Evolutionary conservation across 2,888 invertebrate genomes (phyloP).

Genomic region (Parnassius glacialis): DNA sequence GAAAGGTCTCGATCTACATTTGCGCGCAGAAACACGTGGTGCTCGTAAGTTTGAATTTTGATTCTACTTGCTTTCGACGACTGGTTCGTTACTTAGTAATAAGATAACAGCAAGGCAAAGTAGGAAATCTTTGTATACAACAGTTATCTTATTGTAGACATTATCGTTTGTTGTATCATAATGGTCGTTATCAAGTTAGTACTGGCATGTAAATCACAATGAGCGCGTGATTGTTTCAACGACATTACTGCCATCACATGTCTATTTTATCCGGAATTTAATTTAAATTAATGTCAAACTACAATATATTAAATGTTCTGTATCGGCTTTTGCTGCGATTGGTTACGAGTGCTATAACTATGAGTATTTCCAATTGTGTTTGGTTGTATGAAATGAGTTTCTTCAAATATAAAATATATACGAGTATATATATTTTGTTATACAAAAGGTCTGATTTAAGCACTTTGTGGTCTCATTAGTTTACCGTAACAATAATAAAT

Average conservation of each 20-base stretch:
- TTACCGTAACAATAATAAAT: no score
- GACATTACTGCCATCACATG: slow-evolving; percentile 30
- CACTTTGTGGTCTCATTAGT: no score
- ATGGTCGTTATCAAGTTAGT: slow-evolving; percentile 42
- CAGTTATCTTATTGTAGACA: slow-evolving; percentile 38
- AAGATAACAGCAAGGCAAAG: slow-evolving; percentile 25
- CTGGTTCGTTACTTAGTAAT: slow-evolving; percentile 18
- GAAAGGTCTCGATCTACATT: slow-evolving; percentile 56
- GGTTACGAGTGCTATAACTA: no score
- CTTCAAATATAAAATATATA: no score
- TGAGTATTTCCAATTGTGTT: no score
- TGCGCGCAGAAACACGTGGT: slow-evolving; percentile 77
- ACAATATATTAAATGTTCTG: no score
- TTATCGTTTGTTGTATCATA: slow-evolving; percentile 47
- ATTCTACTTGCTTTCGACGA: background rate
- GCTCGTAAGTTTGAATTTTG: slow-evolving; percentile 66
- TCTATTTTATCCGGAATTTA: slow-evolving; percentile 25
- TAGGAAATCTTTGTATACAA: slow-evolving; percentile 16
- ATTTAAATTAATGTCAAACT: background rate
- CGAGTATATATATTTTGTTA: no score
- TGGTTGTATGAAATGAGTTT: no score
- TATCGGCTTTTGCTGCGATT: no score
- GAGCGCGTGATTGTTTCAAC: slow-evolving; percentile 43
- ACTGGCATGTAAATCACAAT: slow-evolving; percentile 29
- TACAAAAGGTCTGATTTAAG: no score